A percentile compares a stretch with the other conserved stretches of the same genome.
phyloP scores from a whole-genome alignment of 2,113 vertebrate genomes.

The Trichomycterus rosablanca region DNA sequence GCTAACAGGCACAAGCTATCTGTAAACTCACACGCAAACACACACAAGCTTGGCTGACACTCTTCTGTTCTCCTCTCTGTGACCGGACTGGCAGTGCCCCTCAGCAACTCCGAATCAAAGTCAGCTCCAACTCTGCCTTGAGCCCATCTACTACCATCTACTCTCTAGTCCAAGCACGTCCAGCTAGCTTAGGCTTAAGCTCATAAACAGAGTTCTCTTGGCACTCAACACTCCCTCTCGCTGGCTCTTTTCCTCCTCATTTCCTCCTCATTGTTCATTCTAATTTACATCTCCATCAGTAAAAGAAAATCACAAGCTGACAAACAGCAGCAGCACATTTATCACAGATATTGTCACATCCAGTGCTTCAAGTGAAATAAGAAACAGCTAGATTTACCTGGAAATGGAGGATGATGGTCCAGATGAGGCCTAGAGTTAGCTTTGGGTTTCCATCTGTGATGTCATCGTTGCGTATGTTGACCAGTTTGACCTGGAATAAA shows the following conservation, averaged over 20 bases:
- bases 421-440: conserved; percentile 93
- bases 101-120: neutral
- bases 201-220: neutral
- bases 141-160: neutral
- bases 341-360: too few species aligned
- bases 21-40: too few species aligned
- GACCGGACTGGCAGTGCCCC: neutral
- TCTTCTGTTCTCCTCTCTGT: neutral
- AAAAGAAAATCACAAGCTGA: neutral
- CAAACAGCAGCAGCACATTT: neutral
- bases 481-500: conserved; percentile 83
- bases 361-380: neutral
- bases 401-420: conserved; percentile 99
- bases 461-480: conserved; percentile 97
- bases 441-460: conserved; percentile 98
- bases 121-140: neutral
- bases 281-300: too few species aligned
- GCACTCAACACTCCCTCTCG: neutral
- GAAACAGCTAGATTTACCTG: conserved; percentile 72
- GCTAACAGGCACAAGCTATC: too few species aligned
- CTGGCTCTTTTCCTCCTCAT: neutral
- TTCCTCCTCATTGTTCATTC: too few species aligned
- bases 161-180: neutral
- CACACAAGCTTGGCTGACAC: neutral
- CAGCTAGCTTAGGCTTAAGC: neutral